phyloP scores from a whole-genome alignment of 2,888 invertebrate species.

The Malthinus flaveolus region DNA sequence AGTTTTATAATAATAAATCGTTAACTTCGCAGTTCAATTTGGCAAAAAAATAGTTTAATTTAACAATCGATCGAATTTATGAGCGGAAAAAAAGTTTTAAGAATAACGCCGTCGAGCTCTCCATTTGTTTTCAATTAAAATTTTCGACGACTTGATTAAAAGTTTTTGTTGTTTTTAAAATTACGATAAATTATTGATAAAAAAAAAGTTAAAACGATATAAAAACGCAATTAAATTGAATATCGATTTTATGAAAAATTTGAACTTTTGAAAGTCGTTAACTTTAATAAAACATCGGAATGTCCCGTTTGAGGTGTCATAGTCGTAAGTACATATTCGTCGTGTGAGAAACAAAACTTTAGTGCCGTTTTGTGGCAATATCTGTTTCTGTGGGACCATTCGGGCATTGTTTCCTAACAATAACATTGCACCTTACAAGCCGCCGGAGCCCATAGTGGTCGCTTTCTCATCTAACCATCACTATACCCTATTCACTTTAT shows the following conservation, averaged over 20 bases:
- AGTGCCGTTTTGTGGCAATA: slow-evolving; percentile 53
- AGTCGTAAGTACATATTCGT: slow-evolving; percentile 48
- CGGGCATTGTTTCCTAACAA: slow-evolving; percentile 51
- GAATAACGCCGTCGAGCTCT: no score
- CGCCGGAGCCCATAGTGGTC: slow-evolving; percentile 34
- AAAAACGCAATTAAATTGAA: slow-evolving; percentile 5
- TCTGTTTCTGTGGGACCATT: slow-evolving; percentile 51
- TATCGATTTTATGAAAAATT: slow-evolving; percentile 29
- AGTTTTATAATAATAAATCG: slow-evolving; percentile 34
- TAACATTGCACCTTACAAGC: slow-evolving; percentile 50
- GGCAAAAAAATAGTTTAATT: no score
- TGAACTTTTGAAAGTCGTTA: slow-evolving; percentile 32
- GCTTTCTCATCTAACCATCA: slow-evolving; percentile 27
- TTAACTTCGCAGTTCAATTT: slow-evolving; percentile 24
- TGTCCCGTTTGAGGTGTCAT: slow-evolving; percentile 43
- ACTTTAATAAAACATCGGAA: slow-evolving; percentile 39
- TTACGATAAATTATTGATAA: neutral
- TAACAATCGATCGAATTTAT: no score
- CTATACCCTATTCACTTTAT: slow-evolving; percentile 25
- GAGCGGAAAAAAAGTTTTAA: no score
- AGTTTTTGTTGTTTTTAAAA: no score
- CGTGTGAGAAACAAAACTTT: slow-evolving; percentile 52
- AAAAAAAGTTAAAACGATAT: neutral
- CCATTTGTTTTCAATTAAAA: no score
- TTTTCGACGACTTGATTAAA: no score